These are phyloP conservation scores for Yponomeuta cagnagella DNA, from an alignment of 2,888 invertebrate species.

Conservation along the genomic window DNA sequence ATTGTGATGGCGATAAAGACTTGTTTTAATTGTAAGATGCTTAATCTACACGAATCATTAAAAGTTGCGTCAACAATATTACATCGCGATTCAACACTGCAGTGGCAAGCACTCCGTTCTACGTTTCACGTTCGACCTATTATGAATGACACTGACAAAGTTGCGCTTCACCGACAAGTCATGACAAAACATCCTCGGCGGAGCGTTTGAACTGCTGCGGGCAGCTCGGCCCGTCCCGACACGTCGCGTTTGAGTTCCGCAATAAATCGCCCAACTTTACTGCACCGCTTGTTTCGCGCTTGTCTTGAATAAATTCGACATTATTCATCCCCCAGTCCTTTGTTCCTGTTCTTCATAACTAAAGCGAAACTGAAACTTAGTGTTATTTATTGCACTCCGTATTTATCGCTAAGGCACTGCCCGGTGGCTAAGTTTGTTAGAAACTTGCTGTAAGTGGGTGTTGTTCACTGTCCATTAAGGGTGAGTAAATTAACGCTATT, in stretches of 20 bases:
- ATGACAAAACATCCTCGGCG: background rate
- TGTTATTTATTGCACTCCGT: background rate
- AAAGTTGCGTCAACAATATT: no score
- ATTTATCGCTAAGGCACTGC: background rate
- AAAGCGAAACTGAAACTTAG: slow-evolving; percentile 7
- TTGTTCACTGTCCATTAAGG: background rate
- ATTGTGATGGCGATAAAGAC: no score
- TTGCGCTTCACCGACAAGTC: background rate
- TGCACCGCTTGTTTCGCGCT: slow-evolving; percentile 28
- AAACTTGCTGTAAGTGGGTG: background rate
- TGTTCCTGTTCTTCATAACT: slow-evolving; percentile 6
- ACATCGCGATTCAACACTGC: no score
- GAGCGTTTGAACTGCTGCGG: background rate
- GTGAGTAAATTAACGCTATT: background rate
- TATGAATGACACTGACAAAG: background rate
- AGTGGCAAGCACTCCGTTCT: no score
- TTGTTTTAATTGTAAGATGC: no score
- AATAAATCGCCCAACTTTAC: slow-evolving; percentile 38
- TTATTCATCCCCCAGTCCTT: slow-evolving; percentile 20
- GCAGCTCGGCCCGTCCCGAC: background rate
- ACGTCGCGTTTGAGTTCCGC: slow-evolving; percentile 14
- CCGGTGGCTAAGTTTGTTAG: slow-evolving; percentile 6
- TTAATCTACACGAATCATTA: no score
- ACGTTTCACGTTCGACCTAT: background rate
- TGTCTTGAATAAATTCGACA: slow-evolving; percentile 41